Base-by-base conservation (phyloP, 2,797 vertebrate species). In the Mormyrus proboscirostris region DNA sequence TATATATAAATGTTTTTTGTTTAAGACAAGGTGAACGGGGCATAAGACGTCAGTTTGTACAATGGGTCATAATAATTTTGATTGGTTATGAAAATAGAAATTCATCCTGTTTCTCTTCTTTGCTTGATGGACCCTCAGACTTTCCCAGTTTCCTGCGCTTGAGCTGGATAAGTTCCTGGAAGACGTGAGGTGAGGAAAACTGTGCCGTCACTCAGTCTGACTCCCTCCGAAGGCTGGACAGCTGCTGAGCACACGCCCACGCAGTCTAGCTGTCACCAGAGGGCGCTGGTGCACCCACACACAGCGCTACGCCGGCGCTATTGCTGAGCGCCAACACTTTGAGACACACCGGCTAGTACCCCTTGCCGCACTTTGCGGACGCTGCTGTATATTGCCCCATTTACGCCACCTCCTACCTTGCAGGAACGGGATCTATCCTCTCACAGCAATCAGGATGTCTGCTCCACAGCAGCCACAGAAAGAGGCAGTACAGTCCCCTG, bases 81-180 rank as follows among this genome's bases (percentile, higher is more conserved):
- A 86, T 16, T 16, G 14, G 3, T n/a, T 86, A 51, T 86, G 12
- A 86, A 86, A 51, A 9, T 85, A 85, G 29, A 49, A 22, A 29
- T 51, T 85, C 50, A n/a, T 51, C n/a, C n/a, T 12, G n/a, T 14
- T 22, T 51, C 82, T 47, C 47, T 14, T 51, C 49, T 49, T 73
- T 73, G 69, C 69, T 5, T 16, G 12, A 16, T 41, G 69, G 14
- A 73, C 41, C n/a, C 25, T 14, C 89, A 99, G 98, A 90, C 98
- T 99, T 88, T 99, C 98, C 4, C 98, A 99, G 73, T 99, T 99
- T 91, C 98, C 98, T 90, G 98, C 98, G 0, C 93, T 99, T 86
- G 98, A 99, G 93, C 91, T 99, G 91, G 98, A 99, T 95, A 99
- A 99, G 92, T 99, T 99, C 93, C 96, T 99, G 90, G 98, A 99